phyloP scores from a whole-genome alignment of 2,888 invertebrate genomes.

The Hyposoter didymator region DNA sequence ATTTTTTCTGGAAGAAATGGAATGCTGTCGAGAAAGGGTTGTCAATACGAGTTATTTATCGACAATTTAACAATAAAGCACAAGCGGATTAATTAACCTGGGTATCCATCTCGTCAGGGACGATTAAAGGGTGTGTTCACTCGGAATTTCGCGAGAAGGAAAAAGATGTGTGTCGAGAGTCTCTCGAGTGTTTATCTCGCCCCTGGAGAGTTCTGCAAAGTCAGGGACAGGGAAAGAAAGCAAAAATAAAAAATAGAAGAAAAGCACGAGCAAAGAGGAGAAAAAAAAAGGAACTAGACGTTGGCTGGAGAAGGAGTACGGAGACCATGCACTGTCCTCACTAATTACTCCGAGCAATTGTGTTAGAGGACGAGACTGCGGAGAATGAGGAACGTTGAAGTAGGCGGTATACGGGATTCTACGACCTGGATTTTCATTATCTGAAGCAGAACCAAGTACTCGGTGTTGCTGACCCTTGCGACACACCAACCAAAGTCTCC shows the following conservation, averaged over 20 bases:
- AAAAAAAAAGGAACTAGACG: conserved; percentile 11
- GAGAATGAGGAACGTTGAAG: conserved; percentile 42
- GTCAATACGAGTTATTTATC: background rate
- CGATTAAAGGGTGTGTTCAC: conserved; percentile 19
- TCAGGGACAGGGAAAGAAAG: conserved; percentile 21
- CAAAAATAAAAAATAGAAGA: conserved; percentile 9
- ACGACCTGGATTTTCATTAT: conserved; percentile 65
- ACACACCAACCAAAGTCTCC: conserved; percentile 39
- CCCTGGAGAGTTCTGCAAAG: conserved; percentile 34
- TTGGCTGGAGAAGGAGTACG: conserved; percentile 22
- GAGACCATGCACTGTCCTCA: conserved; percentile 37
- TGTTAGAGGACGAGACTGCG: conserved; percentile 58
- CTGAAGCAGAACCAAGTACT: conserved; percentile 27
- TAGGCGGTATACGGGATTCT: conserved; percentile 30
- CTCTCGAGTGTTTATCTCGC: conserved; percentile 6
- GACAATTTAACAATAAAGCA: background rate
- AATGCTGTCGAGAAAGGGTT: background rate
- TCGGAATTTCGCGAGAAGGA: conserved; percentile 2
- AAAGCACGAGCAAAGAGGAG: conserved; percentile 14
- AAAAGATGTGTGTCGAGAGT: conserved; percentile 43
- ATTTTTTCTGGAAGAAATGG: background rate
- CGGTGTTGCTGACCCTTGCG: conserved; percentile 50
- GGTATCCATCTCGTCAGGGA: background rate
- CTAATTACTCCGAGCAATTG: conserved; percentile 62
- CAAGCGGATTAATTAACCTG: background rate